phyloP scores from a whole-genome alignment of 2,113 vertebrate species.

The Sylvilagus bachmani region DNA sequence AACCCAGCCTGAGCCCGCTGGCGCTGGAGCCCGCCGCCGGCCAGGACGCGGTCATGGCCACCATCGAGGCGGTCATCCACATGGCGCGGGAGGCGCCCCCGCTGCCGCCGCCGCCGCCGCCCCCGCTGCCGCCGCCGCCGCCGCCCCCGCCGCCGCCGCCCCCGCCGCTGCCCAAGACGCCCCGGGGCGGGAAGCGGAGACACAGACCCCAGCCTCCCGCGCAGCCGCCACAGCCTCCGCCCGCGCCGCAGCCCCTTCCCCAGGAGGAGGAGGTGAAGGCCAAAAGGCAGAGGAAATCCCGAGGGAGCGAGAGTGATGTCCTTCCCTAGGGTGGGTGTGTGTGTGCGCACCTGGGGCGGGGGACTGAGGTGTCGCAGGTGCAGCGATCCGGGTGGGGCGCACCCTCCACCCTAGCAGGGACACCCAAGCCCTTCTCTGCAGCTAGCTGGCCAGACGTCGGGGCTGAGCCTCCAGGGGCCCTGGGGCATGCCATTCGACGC shows the following conservation, averaged over 20 bases:
- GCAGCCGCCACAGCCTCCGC: constrained; percentile 61
- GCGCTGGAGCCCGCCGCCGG: constrained; percentile 89
- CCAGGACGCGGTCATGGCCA: constrained; percentile 96
- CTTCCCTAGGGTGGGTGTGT: constrained; percentile 82
- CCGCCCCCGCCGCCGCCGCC: constrained; percentile 73
- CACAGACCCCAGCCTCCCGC: constrained; percentile 75
- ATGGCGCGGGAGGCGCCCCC: constrained; percentile 92
- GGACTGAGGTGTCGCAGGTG: constrained; percentile 47
- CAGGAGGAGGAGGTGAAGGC: constrained; percentile 89
- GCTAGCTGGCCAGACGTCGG: constrained; percentile 50
- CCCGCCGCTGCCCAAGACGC: constrained; percentile 79
- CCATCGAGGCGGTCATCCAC: constrained; percentile 97
- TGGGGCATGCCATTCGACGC: constrained; percentile 21
- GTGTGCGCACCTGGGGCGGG: constrained; percentile 23
- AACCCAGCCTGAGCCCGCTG: constrained; percentile 89
- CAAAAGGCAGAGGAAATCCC: constrained; percentile 91
- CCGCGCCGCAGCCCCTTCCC: constrained; percentile 77
- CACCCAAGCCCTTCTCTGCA: constrained; percentile 72
- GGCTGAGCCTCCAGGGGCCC: constrained; percentile 67
- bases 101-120: constrained; percentile 70
- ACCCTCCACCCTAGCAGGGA: constrained; percentile 66
- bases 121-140: constrained; percentile 64
- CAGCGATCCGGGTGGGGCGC: not conserved
- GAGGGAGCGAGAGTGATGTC: constrained; percentile 88
- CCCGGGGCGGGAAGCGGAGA: constrained; percentile 88